phyloP scores from a whole-genome alignment of 2,113 vertebrate species.

The Saiga tatarica region DNA sequence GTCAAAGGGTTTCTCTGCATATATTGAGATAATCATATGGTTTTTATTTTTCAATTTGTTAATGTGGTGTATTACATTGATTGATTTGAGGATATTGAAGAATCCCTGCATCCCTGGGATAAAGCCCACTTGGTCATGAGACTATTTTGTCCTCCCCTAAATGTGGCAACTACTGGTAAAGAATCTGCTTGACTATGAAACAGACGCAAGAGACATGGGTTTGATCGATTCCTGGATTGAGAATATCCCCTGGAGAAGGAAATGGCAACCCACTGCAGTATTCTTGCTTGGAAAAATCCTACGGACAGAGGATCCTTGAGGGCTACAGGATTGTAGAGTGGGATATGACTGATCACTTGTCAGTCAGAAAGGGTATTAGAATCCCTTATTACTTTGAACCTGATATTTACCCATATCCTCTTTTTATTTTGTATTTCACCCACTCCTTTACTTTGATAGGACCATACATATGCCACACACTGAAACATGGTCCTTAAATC shows the following conservation, averaged over 20 bases:
- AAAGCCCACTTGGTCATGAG: background rate
- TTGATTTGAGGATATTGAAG: no score
- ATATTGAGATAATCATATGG: no score
- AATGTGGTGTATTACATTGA: no score
- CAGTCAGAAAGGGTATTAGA: background rate
- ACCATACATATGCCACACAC: background rate
- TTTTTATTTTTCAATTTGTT: no score
- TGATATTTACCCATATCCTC: background rate
- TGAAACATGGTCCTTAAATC: background rate
- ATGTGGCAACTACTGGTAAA: background rate
- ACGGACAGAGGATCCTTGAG: background rate
- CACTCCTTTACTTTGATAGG: background rate
- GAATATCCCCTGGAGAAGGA: background rate
- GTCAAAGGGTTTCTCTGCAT: no score
- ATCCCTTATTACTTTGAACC: background rate
- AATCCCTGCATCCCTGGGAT: no score
- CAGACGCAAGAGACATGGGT: rapidly evolving
- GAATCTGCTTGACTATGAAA: background rate
- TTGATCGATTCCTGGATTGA: background rate
- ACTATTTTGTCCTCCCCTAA: background rate
- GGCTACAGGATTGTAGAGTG: background rate
- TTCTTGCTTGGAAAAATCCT: background rate
- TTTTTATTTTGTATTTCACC: background rate
- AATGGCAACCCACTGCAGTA: background rate
- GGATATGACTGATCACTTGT: background rate